Base-by-base conservation (phyloP, 2,888 invertebrate genomes). In the Chaitophorus viminalis region DNA sequence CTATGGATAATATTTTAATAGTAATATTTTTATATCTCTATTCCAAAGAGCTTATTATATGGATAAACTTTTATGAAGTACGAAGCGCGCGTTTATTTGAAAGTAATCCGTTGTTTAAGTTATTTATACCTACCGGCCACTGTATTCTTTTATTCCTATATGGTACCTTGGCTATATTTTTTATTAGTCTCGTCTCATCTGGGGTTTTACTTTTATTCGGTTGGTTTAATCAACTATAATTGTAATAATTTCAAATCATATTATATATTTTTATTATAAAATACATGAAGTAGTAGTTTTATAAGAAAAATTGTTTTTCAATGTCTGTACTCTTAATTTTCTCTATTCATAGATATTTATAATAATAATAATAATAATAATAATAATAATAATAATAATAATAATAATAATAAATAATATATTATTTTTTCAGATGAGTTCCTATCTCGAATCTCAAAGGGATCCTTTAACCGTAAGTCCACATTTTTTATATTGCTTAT, bases 371-470 rank as follows among this genome's bases (percentile, higher is more conserved):
- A 60, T 31, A 31, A 82, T 33, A 52, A 70, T 78, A 60, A 60
- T 60, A 60, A n/a, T 60, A 33, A 78, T 78, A 78, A 54, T 54
- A 78, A 60, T 68, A 68, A 81, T 29, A 46, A 81, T 81, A 68
- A 18, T 76, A 29, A 76, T 46, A n/a, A n/a, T n/a, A n/a, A n/a
- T n/a, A n/a, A n/a, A 25, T 29, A 29, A 25, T 85, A 70, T 86
- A n/a, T n/a, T n/a, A n/a, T 65, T 74, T 78, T 79, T 79, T 72
- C 86, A 87, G 86, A 87, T 87, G 86, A 87, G 86, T 87, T 87
- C 86, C 86, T 87, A 87, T 87, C 86, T 87, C 31, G 86, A 87
- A 87, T 87, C 86, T 87, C 86, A 87, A 87, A 87, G 86, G 79
- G 86, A 87, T 87, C 86, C 86, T 87, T 87, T 87, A 87, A 87